phyloP scores from a whole-genome alignment of 2,888 invertebrate species.

The Tanaodytes sp. region DNA sequence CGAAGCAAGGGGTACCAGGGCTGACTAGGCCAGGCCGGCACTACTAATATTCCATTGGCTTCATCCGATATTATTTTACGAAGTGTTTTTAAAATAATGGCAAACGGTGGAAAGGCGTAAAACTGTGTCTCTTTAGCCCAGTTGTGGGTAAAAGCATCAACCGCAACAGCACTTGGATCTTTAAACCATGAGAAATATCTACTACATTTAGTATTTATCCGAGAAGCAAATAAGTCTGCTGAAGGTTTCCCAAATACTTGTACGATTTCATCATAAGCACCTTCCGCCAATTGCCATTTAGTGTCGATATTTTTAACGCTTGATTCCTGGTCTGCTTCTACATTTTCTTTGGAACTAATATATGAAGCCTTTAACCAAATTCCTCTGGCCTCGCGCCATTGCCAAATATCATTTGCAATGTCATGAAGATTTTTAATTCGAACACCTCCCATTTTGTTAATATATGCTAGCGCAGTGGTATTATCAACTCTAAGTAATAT shows the following conservation, averaged over 20 bases:
- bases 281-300: not conserved
- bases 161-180: constrained; percentile 27
- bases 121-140: constrained; percentile 26
- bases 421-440: too few species aligned
- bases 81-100: constrained; percentile 34
- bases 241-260: not conserved
- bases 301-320: constrained; percentile 4
- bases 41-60: constrained; percentile 19
- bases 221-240: constrained; percentile 5
- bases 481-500: too few species aligned
- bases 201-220: constrained; percentile 14
- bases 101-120: constrained; percentile 46
- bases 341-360: not conserved
- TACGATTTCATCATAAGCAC: not conserved
- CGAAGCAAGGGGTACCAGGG: constrained; percentile 29
- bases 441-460: too few species aligned
- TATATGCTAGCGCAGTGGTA: too few species aligned
- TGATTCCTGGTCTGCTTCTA: constrained; percentile 1
- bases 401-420: too few species aligned
- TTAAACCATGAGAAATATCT: constrained; percentile 34
- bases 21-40: constrained; percentile 39
- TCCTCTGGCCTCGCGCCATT: not conserved
- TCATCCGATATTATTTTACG: constrained; percentile 43
- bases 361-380: constrained; percentile 5
- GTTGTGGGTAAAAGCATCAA: constrained; percentile 44